phyloP scores from a whole-genome alignment of 2,888 invertebrate species.

The Gisinianus flammeolus region DNA sequence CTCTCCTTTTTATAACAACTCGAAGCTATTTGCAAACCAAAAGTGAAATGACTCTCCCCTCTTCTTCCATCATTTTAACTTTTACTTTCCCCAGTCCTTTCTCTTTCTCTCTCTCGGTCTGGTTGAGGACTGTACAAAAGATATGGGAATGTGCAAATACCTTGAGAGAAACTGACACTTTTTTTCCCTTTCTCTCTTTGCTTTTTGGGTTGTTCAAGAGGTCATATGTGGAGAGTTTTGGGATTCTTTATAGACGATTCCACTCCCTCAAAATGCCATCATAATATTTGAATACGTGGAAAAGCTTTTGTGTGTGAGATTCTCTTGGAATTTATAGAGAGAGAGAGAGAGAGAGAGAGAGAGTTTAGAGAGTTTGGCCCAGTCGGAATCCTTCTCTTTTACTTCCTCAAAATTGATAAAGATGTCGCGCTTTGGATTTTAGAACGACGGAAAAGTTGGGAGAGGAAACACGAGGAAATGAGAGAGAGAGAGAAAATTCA shows the following conservation, averaged over 20 bases:
- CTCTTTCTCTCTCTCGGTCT: no score
- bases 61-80: no score
- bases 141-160: no score
- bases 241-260: no score
- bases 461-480: background rate
- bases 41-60: background rate
- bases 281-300: no score
- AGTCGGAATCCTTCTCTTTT: background rate
- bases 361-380: background rate
- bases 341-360: no score
- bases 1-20: background rate
- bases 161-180: background rate
- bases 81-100: no score
- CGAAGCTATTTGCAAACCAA: background rate
- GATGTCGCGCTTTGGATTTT: background rate
- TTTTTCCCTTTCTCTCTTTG: background rate
- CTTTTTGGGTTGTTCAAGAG: no score
- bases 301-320: no score
- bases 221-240: no score
- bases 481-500: background rate
- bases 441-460: background rate
- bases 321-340: no score
- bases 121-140: no score
- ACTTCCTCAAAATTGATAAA: background rate
- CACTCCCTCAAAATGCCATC: background rate